These are phyloP conservation scores for Garrulus glandarius DNA, from an alignment of 2,797 vertebrate genomes.

Conservation along the genomic window DNA sequence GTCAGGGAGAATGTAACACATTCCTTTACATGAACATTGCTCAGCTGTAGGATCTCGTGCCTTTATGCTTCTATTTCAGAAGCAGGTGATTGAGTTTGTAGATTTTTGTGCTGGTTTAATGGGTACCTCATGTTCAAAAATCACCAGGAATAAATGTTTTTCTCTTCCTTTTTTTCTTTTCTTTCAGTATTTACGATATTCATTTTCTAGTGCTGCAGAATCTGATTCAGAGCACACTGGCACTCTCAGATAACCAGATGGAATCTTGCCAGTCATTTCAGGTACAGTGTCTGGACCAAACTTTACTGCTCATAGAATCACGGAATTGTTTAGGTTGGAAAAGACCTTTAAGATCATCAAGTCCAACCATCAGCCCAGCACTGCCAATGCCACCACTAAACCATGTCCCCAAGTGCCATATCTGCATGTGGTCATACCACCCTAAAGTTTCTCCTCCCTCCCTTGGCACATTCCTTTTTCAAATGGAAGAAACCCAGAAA, in stretches of 20 bases:
- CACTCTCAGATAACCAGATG: conserved; percentile 91
- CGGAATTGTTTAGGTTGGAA: background rate
- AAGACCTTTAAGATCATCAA: background rate
- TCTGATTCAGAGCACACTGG: conserved; percentile 93
- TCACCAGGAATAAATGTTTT: background rate
- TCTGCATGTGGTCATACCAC: background rate
- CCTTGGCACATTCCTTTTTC: background rate
- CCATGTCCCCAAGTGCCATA: background rate
- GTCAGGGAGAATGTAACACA: background rate
- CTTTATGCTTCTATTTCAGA: background rate
- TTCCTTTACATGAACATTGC: background rate
- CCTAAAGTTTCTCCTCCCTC: background rate
- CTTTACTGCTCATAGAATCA: background rate
- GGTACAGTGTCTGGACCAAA: conserved; percentile 69
- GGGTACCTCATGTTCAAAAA: background rate
- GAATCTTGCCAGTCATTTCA: conserved; percentile 90
- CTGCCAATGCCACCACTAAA: background rate
- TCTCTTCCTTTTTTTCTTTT: background rate
- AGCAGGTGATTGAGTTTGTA: background rate
- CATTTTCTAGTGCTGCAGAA: conserved; percentile 90
- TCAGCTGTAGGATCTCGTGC: background rate
- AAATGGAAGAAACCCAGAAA: background rate
- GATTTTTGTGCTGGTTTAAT: background rate
- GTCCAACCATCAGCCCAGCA: background rate
- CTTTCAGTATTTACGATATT: conserved; percentile 85